Conservation (phyloP, 1,140 invertebrate genomes). For the Cydia amplana region DNA sequence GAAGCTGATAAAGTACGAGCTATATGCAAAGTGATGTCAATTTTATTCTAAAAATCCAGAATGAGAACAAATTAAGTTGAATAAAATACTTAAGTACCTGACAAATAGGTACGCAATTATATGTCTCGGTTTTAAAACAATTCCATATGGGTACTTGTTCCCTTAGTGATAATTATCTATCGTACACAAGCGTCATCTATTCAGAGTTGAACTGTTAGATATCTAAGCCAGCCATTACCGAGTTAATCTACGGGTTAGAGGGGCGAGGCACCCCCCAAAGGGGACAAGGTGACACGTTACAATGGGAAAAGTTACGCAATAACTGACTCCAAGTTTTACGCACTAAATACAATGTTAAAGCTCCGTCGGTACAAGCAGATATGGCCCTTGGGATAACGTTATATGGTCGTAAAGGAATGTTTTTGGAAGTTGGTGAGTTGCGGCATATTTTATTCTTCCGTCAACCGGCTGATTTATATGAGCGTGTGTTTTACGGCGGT, state of each 20-base stretch:
- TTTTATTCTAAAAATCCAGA: too few species aligned
- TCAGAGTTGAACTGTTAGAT: conserved; percentile 4
- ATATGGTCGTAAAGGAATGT: conserved; percentile 36
- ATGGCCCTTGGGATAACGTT: conserved; percentile 35
- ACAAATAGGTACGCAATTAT: too few species aligned
- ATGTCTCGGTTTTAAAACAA: too few species aligned
- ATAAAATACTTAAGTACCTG: too few species aligned
- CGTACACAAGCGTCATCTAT: background rate
- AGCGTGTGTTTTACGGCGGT: conserved; percentile 32
- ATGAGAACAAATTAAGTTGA: too few species aligned
- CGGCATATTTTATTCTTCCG: conserved; percentile 42
- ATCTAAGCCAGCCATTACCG: conserved; percentile 27
- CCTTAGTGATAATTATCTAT: too few species aligned
- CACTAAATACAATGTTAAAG: conserved; percentile 35
- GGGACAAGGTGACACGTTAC: conserved; percentile 47
- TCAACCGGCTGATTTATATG: conserved; percentile 51
- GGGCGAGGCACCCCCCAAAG: background rate
- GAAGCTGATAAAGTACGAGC: too few species aligned
- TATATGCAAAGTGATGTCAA: too few species aligned
- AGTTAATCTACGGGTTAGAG: conserved; percentile 37
- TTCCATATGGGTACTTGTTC: too few species aligned
- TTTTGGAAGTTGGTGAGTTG: background rate
- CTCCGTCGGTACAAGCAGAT: conserved; percentile 31
- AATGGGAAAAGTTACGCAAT: conserved; percentile 59
- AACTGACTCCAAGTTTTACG: conserved; percentile 48